Conservation (phyloP, 2,888 invertebrate genomes). For the Watsonalla binaria region DNA sequence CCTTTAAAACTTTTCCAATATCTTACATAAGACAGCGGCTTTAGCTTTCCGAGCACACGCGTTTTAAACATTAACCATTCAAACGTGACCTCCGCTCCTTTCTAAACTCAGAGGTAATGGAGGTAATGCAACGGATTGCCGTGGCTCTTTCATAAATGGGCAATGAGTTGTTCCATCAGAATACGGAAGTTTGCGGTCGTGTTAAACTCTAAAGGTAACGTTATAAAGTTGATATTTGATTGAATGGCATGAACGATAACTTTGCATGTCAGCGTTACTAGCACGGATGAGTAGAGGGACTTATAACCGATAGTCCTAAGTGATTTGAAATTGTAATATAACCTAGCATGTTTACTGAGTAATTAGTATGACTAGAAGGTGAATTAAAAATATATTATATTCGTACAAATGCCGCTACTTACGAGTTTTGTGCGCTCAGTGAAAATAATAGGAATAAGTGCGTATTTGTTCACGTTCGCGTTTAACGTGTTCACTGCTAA, state of each 20-base stretch:
- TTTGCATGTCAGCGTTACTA: neutral
- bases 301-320: too few relatives aligned
- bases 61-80: constrained; percentile 36
- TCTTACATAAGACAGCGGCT: constrained; percentile 16
- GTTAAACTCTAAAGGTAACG: neutral
- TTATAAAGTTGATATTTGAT: constrained; percentile 26
- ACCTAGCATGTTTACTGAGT: too few relatives aligned
- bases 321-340: too few relatives aligned
- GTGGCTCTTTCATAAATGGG: constrained; percentile 52
- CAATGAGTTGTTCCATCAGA: constrained; percentile 25
- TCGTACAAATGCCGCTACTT: too few relatives aligned
- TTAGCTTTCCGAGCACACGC: constrained; percentile 36
- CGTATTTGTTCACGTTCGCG: too few relatives aligned
- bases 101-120: constrained; percentile 16
- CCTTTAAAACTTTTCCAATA: neutral
- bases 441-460: too few relatives aligned
- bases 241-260: neutral
- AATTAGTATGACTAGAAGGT: too few relatives aligned
- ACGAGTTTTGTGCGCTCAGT: too few relatives aligned
- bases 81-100: constrained; percentile 19
- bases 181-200: constrained; percentile 3
- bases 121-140: constrained; percentile 43
- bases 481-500: too few relatives aligned
- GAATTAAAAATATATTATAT: too few relatives aligned
- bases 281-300: neutral